Evolutionary conservation across 2,113 vertebrate species (phyloP).

Genomic region (Chloebia gouldiae): DNA sequence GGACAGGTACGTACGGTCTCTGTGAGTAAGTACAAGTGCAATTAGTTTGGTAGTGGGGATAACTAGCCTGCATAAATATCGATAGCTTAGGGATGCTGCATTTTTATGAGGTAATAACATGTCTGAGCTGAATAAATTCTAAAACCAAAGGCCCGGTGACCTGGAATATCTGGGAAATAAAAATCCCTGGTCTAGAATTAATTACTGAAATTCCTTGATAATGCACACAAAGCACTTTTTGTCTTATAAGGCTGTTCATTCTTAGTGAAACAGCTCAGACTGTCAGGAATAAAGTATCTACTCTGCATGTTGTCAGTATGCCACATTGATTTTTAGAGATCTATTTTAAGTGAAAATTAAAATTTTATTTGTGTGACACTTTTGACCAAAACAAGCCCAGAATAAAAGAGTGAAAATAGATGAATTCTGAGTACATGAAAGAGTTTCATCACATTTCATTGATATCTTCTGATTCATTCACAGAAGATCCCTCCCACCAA

Average conservation of each 20-base stretch:
- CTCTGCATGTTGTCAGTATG: not conserved
- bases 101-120: not conserved
- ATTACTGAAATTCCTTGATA: not conserved
- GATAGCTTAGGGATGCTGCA: not conserved
- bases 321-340: not conserved
- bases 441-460: not conserved
- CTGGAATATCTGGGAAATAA: not conserved
- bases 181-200: not conserved
- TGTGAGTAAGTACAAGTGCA: not conserved
- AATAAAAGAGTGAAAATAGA: not conserved
- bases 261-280: not conserved
- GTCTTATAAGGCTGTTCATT: not conserved
- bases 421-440: not conserved
- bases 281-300: not conserved
- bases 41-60: not conserved
- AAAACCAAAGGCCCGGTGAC: not conserved
- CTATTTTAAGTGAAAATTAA: not conserved
- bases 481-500: not conserved
- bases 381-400: not conserved
- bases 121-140: not conserved
- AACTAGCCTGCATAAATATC: not conserved
- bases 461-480: not conserved
- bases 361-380: not conserved
- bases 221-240: not conserved
- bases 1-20: slow-evolving; percentile 83